phyloP scores from a whole-genome alignment of 2,888 invertebrate species.

The Melinaea marsaeus region DNA sequence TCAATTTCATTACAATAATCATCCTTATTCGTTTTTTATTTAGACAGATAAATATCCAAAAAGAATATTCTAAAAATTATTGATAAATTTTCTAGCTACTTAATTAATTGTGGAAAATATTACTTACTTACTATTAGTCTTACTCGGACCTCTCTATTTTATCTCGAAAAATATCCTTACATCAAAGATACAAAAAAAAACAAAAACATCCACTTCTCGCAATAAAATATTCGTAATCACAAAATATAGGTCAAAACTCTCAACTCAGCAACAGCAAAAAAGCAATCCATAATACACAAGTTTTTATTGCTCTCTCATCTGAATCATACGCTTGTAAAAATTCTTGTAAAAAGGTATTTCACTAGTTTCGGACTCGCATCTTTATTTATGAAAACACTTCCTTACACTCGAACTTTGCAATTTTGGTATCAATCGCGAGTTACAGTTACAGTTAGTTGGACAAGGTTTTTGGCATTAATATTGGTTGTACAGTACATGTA shows the following conservation, averaged over 20 bases:
- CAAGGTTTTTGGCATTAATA: conserved; percentile 30
- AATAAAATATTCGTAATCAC: conserved; percentile 6
- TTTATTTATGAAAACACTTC: conserved; percentile 63
- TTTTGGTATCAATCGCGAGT: conserved; percentile 28
- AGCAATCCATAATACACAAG: conserved; percentile 36
- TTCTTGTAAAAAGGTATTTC: conserved; percentile 44
- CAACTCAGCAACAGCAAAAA: conserved; percentile 18
- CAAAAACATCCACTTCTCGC: no score
- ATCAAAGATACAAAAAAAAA: neutral
- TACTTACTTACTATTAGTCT: no score
- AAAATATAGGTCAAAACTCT: conserved; percentile 16
- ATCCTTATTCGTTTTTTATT: no score
- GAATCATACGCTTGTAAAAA: conserved; percentile 55
- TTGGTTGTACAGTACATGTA: conserved; percentile 22
- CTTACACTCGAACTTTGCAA: conserved; percentile 51
- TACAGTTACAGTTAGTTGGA: conserved; percentile 22
- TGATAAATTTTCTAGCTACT: no score
- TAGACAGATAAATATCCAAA: no score
- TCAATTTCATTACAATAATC: no score
- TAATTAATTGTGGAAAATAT: no score
- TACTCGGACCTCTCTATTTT: no score
- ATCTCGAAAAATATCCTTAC: neutral
- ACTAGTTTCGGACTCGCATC: conserved; percentile 46
- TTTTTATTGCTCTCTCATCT: conserved; percentile 63
- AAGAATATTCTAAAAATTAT: no score